Conservation (phyloP, 2,113 vertebrate species). For the Hypocryptadius cinnamomeus region DNA sequence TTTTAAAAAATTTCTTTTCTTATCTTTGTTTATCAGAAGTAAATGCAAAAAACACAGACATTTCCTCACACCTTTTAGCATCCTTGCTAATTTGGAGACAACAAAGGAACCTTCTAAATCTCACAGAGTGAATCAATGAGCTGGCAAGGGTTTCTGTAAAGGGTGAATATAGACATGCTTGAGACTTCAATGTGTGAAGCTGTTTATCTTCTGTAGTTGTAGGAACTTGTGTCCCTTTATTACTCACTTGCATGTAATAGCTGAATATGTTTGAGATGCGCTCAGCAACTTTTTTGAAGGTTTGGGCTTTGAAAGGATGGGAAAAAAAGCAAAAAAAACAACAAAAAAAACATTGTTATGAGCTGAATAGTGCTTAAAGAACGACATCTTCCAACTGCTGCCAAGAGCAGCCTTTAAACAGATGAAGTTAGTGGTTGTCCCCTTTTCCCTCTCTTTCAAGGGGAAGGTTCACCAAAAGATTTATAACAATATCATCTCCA, state of each 20-base stretch:
- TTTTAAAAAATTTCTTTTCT: not conserved
- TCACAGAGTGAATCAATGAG: not conserved
- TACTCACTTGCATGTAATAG: not conserved
- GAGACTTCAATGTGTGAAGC: not conserved
- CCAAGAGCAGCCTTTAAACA: not conserved
- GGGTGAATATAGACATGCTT: fast-evolving
- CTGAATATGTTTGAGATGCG: not conserved
- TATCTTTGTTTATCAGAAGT: not conserved
- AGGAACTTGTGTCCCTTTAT: not conserved
- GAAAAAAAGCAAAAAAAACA: not conserved
- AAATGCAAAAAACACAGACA: not conserved
- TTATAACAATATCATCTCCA: not conserved
- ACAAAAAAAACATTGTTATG: not conserved
- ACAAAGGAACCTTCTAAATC: not conserved
- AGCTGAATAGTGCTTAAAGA: not conserved
- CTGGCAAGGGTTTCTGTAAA: not conserved
- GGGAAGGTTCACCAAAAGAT: not conserved
- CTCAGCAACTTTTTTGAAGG: not conserved
- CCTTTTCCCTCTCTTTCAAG: not conserved
- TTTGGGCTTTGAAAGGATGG: not conserved
- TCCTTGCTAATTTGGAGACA: not conserved
- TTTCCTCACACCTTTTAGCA: not conserved
- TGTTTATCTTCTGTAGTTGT: not conserved
- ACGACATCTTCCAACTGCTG: not conserved
- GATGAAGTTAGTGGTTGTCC: not conserved